Percentiles rank a stretch among this genome's conserved stretches.
Conservation (phyloP, 2,797 vertebrate species). For the Pangasius djambal region DNA sequence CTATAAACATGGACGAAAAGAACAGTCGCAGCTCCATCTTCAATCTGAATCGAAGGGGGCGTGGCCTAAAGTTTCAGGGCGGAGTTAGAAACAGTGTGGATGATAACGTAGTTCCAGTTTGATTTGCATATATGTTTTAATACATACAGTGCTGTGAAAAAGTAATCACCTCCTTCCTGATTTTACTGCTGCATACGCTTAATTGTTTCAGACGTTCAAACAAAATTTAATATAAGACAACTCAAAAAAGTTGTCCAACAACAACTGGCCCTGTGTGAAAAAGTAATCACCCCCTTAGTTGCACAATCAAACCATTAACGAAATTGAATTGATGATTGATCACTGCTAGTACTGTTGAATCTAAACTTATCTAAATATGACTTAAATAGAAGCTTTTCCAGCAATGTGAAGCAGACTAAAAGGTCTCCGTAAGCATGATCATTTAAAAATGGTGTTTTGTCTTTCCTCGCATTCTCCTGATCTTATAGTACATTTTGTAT, state of each 20-base stretch:
- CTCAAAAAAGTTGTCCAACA: not conserved
- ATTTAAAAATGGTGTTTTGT: not conserved
- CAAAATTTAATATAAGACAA: not conserved
- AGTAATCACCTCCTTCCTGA: not conserved
- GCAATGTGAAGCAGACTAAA: not conserved
- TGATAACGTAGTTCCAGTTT: not conserved
- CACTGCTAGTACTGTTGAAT: not conserved
- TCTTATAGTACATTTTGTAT: not conserved
- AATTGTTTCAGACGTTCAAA: not conserved
- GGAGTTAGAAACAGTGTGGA: not conserved
- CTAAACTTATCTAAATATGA: not conserved
- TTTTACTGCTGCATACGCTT: not conserved
- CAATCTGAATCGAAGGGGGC: not conserved
- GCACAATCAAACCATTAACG: not conserved
- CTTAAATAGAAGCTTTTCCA: not conserved
- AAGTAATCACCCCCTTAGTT: not conserved
- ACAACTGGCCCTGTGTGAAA: not conserved
- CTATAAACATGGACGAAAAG: not conserved
- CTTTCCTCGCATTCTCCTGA: not conserved
- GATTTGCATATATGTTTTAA: not conserved
- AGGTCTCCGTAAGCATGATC: not conserved
- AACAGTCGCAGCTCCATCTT: not conserved
- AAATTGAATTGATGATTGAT: not conserved
- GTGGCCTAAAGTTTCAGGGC: not conserved
- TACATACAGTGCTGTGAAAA: not conserved